Conservation (phyloP, 2,888 invertebrate species). For the Andrena fulva region DNA sequence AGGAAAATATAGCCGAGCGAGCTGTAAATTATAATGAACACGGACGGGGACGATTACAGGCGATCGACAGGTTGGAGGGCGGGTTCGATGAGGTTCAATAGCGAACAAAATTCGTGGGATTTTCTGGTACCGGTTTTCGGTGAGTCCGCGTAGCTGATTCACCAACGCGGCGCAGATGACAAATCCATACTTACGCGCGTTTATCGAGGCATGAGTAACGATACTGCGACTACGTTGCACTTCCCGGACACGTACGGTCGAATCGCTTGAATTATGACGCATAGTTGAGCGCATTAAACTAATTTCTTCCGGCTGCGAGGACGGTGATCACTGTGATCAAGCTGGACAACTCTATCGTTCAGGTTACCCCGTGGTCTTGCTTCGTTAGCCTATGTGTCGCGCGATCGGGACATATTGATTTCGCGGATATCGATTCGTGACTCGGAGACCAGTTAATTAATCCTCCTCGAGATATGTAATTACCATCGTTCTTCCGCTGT, state of each 20-base stretch:
- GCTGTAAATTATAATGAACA: conserved; percentile 38
- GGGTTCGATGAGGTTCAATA: not conserved
- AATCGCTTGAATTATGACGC: conserved; percentile 18
- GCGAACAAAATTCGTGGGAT: not conserved
- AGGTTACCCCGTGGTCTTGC: not conserved
- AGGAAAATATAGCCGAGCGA: not conserved
- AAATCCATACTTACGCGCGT: not conserved
- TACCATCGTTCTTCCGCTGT: not conserved
- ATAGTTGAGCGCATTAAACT: not conserved
- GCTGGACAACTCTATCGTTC: not conserved
- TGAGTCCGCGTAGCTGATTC: not conserved
- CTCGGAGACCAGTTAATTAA: not conserved
- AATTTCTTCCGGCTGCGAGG: conserved; percentile 18
- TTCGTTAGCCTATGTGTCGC: not conserved
- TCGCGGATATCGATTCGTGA: not conserved
- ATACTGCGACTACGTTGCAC: not conserved
- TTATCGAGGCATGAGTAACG: not conserved
- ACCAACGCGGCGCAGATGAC: not conserved
- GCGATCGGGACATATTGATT: not conserved
- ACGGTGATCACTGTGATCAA: not conserved
- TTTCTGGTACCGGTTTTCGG: not conserved
- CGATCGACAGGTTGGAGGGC: not conserved
- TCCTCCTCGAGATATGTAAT: not conserved
- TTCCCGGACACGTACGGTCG: not conserved
- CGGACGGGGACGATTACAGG: conserved; percentile 15